Conservation (phyloP, 2,113 vertebrate genomes). For the Theropithecus gelada region DNA sequence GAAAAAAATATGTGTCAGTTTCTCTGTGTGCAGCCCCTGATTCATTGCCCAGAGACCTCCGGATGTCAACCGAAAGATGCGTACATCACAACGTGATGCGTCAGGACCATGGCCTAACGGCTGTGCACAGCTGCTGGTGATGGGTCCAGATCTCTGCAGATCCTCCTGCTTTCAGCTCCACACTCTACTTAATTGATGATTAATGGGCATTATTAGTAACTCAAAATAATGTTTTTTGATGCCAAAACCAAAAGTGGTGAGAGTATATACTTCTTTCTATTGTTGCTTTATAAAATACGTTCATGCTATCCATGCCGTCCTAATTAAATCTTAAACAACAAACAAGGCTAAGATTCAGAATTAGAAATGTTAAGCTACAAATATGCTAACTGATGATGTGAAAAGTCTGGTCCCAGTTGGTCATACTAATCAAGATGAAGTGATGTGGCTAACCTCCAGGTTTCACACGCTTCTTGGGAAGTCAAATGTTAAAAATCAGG, state of each 20-base stretch:
- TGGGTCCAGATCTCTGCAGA: no score
- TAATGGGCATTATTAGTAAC: background rate
- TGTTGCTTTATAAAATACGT: background rate
- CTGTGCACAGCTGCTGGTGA: no score
- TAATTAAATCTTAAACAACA: background rate
- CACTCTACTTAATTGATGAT: background rate
- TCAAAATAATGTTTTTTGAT: background rate
- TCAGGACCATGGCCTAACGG: no score
- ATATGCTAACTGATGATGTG: background rate
- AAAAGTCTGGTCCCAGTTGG: background rate
- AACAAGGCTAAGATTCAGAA: background rate
- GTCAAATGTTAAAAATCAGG: background rate
- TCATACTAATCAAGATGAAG: background rate
- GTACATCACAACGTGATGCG: fast-evolving
- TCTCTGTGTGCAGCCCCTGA: background rate
- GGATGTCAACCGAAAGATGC: background rate
- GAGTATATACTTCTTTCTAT: background rate
- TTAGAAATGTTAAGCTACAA: background rate
- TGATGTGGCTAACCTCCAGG: background rate
- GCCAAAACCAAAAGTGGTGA: background rate
- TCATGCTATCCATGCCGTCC: background rate
- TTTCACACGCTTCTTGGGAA: background rate
- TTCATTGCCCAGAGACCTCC: background rate
- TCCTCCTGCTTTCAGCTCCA: background rate
- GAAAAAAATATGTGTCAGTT: background rate